Conservation (phyloP, 2,113 vertebrate genomes). For the Gopherus evgoodei region DNA sequence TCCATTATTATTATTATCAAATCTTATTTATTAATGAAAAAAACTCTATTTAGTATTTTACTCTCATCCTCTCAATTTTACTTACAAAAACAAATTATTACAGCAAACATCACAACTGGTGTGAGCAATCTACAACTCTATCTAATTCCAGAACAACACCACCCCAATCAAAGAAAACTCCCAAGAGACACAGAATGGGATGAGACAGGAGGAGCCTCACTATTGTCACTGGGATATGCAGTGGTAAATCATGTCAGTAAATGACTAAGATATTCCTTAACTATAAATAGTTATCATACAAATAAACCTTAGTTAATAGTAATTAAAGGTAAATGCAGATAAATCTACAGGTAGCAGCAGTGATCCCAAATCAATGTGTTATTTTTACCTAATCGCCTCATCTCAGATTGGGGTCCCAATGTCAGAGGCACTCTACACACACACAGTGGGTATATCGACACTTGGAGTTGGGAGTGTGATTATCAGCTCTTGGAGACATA, state of each 20-base stretch:
- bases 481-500: neutral
- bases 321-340: neutral
- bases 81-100: neutral
- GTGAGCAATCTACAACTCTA: neutral
- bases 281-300: neutral
- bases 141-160: neutral
- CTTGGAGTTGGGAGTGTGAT: neutral
- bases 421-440: neutral
- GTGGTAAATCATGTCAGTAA: neutral
- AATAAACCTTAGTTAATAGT: neutral
- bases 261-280: neutral
- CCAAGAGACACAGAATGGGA: neutral
- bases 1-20: neutral
- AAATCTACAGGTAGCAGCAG: neutral
- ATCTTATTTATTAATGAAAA: neutral
- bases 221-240: neutral
- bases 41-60: neutral
- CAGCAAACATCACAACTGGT: neutral
- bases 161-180: rapidly evolving
- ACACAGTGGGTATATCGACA: neutral
- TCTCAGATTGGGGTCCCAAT: neutral
- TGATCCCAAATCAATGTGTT: too few relatives aligned
- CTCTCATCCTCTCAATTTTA: neutral
- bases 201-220: neutral
- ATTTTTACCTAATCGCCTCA: neutral